A percentile compares a stretch with the other conserved stretches of the same genome.
These are phyloP conservation scores for Athalia rosae DNA, from an alignment of 2,888 invertebrate species.

Conservation along the genomic window DNA sequence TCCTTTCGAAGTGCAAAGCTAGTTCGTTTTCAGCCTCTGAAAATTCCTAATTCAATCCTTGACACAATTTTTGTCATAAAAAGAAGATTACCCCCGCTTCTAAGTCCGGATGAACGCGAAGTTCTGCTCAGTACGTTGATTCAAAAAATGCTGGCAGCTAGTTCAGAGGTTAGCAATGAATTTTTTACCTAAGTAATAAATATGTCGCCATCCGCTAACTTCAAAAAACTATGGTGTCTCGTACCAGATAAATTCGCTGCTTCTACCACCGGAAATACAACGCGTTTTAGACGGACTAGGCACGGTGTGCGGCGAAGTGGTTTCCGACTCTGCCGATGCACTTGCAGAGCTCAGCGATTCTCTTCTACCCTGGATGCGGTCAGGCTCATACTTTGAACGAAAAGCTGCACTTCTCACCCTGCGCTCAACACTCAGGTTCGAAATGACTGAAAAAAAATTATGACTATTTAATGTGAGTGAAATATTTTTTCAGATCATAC, in stretches of 20 bases:
- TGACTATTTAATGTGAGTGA: no score
- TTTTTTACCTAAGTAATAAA: no score
- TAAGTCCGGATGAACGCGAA: slow-evolving; percentile 63
- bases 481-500: slow-evolving; percentile 67
- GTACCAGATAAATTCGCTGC: slow-evolving; percentile 57
- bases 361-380: slow-evolving; percentile 68
- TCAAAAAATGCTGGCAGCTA: slow-evolving; percentile 67
- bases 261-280: slow-evolving; percentile 59
- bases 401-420: slow-evolving; percentile 62
- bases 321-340: slow-evolving; percentile 64
- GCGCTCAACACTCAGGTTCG: slow-evolving; percentile 61
- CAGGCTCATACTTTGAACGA: slow-evolving; percentile 62
- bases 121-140: slow-evolving; percentile 64
- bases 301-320: slow-evolving; percentile 63
- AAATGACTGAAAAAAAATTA: no score
- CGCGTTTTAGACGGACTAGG: slow-evolving; percentile 60
- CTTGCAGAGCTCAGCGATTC: slow-evolving; percentile 66
- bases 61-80: slow-evolving; percentile 13
- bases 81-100: slow-evolving; percentile 63
- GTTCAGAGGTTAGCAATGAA: slow-evolving; percentile 57
- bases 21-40: not conserved
- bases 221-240: slow-evolving; percentile 18
- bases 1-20: slow-evolving; percentile 51
- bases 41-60: slow-evolving; percentile 43
- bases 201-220: not conserved